Percentiles rank a stretch among this genome's conserved stretches.
Evolutionary conservation across 2,888 invertebrate genomes (phyloP).

Genomic region (Leucophenga montana): DNA sequence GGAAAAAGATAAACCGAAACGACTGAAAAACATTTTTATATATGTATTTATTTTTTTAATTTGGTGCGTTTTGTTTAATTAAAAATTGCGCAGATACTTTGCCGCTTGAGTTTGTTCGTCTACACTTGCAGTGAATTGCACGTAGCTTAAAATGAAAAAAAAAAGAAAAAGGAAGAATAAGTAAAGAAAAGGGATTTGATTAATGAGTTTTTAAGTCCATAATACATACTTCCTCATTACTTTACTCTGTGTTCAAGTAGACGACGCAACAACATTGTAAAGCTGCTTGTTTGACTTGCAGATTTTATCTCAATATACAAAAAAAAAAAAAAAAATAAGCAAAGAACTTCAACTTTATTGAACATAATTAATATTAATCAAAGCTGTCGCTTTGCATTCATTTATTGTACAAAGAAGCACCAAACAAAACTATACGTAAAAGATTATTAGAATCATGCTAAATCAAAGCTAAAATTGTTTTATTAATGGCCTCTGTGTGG

Average conservation of each 20-base stretch:
- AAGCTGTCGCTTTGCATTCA: not conserved
- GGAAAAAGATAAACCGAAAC: slow-evolving; percentile 58
- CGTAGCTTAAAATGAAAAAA: not conserved
- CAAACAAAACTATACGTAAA: too few species aligned
- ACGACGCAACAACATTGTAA: too few species aligned
- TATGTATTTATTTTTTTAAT: not conserved
- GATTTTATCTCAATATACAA: too few species aligned
- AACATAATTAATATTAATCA: slow-evolving; percentile 25
- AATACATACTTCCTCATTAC: not conserved
- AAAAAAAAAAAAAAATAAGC: not conserved
- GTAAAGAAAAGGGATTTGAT: slow-evolving; percentile 8
- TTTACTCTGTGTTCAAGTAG: too few species aligned
- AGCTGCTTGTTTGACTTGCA: too few species aligned
- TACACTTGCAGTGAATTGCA: not conserved
- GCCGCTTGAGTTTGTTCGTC: not conserved
- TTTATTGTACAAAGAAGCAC: not conserved
- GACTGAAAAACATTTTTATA: slow-evolving; percentile 35
- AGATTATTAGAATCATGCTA: not conserved
- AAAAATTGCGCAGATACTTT: slow-evolving; percentile 34
- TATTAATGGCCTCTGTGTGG: too few species aligned
- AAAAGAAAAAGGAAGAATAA: not conserved
- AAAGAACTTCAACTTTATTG: slow-evolving; percentile 6
- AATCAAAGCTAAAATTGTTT: not conserved
- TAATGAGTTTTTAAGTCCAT: slow-evolving; percentile 23
- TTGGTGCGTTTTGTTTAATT: slow-evolving; percentile 50